Evolutionary conservation across 2,888 invertebrate species (phyloP).

Genomic region (Hypena proboscidalis): DNA sequence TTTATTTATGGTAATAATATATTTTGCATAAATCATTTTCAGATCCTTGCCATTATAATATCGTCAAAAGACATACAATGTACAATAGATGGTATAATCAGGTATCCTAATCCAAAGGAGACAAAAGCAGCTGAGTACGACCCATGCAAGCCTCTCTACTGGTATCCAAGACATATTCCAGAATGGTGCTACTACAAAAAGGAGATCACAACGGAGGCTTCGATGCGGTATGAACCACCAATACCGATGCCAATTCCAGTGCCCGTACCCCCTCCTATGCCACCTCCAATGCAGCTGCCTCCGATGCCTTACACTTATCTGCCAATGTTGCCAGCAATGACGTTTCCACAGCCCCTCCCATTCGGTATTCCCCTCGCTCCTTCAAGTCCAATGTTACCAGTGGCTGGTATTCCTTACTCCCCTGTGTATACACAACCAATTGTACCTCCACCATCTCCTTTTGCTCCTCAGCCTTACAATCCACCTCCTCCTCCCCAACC

Average conservation of each 20-base stretch:
- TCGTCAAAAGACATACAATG: constrained; percentile 34
- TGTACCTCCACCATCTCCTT: neutral
- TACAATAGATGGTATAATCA: constrained; percentile 52
- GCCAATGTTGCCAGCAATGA: constrained; percentile 24
- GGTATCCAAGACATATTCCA: constrained; percentile 61
- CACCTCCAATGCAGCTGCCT: constrained; percentile 16
- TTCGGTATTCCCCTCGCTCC: constrained; percentile 48
- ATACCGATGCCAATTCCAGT: constrained; percentile 37
- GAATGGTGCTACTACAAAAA: constrained; percentile 44
- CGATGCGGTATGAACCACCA: constrained; percentile 16
- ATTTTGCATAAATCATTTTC: constrained; percentile 22
- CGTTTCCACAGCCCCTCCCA: constrained; percentile 32
- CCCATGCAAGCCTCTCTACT: constrained; percentile 71
- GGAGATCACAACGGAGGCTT: constrained; percentile 8
- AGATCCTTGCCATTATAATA: constrained; percentile 44
- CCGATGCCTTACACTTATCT: constrained; percentile 28
- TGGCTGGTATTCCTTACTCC: constrained; percentile 23
- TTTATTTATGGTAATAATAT: neutral
- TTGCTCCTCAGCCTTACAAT: neutral
- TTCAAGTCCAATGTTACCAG: constrained; percentile 44
- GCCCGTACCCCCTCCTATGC: constrained; percentile 22
- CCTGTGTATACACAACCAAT: neutral
- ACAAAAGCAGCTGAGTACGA: constrained; percentile 45
- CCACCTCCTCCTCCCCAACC: constrained; percentile 4
- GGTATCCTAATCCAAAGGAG: neutral